Base-by-base conservation (phyloP, 2,797 vertebrate genomes). In the Cichlasoma orientale region DNA sequence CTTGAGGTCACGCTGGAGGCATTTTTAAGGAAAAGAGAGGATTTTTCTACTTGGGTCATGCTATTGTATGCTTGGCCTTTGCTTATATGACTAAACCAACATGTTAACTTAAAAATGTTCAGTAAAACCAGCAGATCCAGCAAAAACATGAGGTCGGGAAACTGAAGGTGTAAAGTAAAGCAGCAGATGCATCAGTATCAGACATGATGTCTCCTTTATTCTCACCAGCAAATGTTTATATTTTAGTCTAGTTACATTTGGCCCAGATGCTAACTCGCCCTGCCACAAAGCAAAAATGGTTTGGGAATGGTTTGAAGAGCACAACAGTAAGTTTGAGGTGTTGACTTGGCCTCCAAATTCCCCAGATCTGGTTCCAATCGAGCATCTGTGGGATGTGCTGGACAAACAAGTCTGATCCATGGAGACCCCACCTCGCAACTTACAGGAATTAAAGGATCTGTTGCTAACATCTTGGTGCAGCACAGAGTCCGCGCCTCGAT, bases 171-270 rank as follows among this genome's bases (percentile, higher is more conserved):
- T 66, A 18, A 50, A 47, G 27, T 16, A 41, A 50, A 68, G 61
- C 16, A 44, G 36, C 59, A 63, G 18, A 6, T 44, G 21, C 16
- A 25, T 25, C 0, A 27, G 36, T 6, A 63, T 38, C 14, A 27
- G 14, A 47, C 14, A 12, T 47, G n/a, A 19, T 18, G 12, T 25
- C 10, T 19, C 0, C 23, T 2, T 52, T 25, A 47, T 12, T 66
- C 38, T 44, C 18, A 27, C 23, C 14, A 44, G 61, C 8, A 47
- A 66, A 66, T 63, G 9, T 44, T 66, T 47, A 5, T 47, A 12
- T 25, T 66, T 47, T 41, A 4, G n/a, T 58, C 36, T 63, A 23
- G 13, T 11, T 9, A 1, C 44, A 21, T 44, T 41, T 44, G 25
- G 21, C 7, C 7, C 3, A 44, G 21, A 63, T 63, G 21, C 59